Conservation (phyloP, 2,888 invertebrate species). For the Sesamia inferens region DNA sequence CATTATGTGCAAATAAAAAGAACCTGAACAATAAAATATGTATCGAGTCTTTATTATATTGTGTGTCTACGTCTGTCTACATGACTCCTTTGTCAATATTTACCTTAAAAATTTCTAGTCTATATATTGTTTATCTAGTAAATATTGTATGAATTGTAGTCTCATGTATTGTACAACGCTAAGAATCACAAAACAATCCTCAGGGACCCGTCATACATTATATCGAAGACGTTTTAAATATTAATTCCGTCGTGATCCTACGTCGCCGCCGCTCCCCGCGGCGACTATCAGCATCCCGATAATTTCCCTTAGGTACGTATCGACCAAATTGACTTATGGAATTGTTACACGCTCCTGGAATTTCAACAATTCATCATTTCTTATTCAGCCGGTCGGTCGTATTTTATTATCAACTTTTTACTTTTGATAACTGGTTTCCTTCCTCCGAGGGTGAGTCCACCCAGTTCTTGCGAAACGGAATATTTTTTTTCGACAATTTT, state of each 20-base stretch:
- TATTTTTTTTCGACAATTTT: constrained; percentile 61
- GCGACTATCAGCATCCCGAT: constrained; percentile 71
- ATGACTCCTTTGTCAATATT: constrained; percentile 20
- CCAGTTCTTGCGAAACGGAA: constrained; percentile 56
- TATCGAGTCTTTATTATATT: constrained; percentile 2
- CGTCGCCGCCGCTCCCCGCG: constrained; percentile 54
- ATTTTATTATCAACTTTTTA: constrained; percentile 66
- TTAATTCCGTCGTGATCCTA: constrained; percentile 54
- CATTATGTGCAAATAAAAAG: neutral
- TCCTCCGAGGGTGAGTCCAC: constrained; percentile 44
- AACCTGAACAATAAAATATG: constrained; percentile 4
- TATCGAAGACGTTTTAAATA: constrained; percentile 66
- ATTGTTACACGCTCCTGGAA: constrained; percentile 74
- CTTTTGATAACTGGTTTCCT: constrained; percentile 64
- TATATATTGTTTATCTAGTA: neutral
- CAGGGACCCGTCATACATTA: constrained; percentile 38
- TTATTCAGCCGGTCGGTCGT: constrained; percentile 57
- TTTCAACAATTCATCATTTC: constrained; percentile 79
- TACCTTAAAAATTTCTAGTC: constrained; percentile 10
- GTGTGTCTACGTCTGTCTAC: constrained; percentile 5
- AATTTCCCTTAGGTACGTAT: constrained; percentile 82
- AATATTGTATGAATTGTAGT: neutral
- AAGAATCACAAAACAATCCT: constrained; percentile 44
- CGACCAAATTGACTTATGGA: constrained; percentile 77
- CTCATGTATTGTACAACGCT: constrained; percentile 14